phyloP scores from a whole-genome alignment of 1,140 invertebrate species.

The Polypedilum vanderplanki region DNA sequence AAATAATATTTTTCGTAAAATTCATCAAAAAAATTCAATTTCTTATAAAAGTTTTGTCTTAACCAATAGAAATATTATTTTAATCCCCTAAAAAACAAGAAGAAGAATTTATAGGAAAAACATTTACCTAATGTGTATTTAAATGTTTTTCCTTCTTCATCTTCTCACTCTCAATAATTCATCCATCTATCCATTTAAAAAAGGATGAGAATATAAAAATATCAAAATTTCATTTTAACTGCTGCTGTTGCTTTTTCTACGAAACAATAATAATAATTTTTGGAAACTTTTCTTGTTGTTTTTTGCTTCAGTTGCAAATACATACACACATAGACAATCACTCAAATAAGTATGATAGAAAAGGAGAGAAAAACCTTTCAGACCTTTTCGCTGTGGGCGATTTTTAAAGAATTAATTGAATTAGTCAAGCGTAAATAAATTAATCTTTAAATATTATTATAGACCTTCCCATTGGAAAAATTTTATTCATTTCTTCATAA shows the following conservation, averaged over 20 bases:
- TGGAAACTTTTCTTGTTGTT: background rate
- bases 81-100: background rate
- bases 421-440: constrained; percentile 27
- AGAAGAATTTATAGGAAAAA: background rate
- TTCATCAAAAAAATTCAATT: background rate
- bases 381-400: constrained; percentile 27
- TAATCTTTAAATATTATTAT: constrained; percentile 29
- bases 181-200: background rate
- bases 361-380: constrained; percentile 18
- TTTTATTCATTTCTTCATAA: background rate
- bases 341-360: too few species aligned
- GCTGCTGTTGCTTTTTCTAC: background rate
- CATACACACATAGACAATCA: background rate
- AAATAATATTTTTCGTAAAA: background rate
- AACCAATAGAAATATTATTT: constrained; percentile 10
- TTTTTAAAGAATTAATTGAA: constrained; percentile 28
- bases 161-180: background rate
- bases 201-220: background rate
- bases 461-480: background rate
- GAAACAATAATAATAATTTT: background rate
- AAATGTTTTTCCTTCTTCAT: constrained; percentile 20
- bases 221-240: background rate
- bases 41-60: background rate
- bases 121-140: constrained; percentile 27
- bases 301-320: background rate